Percentiles rank a stretch among this genome's conserved stretches.
These are phyloP conservation scores for Thecocarcelia acutangulata DNA, from an alignment of 2,888 invertebrate genomes.

Conservation along the genomic window DNA sequence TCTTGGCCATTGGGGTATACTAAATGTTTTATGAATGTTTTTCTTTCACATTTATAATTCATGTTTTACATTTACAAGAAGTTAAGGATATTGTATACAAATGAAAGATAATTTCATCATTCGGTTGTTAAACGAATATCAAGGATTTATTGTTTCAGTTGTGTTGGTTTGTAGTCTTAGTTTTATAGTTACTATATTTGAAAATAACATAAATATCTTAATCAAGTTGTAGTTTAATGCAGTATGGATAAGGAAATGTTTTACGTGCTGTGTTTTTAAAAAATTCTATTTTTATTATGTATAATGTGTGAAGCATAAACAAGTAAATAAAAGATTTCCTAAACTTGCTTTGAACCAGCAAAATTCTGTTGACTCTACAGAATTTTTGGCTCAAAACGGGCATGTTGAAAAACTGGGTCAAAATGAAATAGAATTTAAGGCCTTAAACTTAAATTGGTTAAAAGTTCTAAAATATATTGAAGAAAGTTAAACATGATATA, in stretches of 20 bases:
- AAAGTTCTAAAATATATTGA: too few species aligned
- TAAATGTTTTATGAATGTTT: background rate
- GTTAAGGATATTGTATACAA: constrained; percentile 25
- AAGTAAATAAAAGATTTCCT: too few species aligned
- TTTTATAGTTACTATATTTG: background rate
- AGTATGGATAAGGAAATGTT: constrained; percentile 36
- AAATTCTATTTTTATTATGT: background rate
- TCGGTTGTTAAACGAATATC: constrained; percentile 1
- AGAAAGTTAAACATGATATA: too few species aligned
- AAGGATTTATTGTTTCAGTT: constrained; percentile 15
- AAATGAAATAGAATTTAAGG: too few species aligned
- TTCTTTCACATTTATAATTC: constrained; percentile 26
- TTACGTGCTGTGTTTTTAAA: constrained; percentile 52
- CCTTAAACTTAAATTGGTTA: too few species aligned
- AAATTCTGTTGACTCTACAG: too few species aligned
- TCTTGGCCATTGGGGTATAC: too few species aligned
- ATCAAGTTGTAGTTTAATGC: constrained; percentile 10
- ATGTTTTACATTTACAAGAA: constrained; percentile 37
- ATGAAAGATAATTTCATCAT: constrained; percentile 31
- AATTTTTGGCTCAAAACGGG: too few species aligned
- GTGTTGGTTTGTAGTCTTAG: background rate
- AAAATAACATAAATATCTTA: constrained; percentile 10
- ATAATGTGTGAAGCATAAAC: background rate
- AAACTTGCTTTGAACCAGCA: too few species aligned
- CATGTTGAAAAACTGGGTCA: too few species aligned